Conservation (phyloP, 1,140 invertebrate genomes). For the Adoxophyes honmai region DNA sequence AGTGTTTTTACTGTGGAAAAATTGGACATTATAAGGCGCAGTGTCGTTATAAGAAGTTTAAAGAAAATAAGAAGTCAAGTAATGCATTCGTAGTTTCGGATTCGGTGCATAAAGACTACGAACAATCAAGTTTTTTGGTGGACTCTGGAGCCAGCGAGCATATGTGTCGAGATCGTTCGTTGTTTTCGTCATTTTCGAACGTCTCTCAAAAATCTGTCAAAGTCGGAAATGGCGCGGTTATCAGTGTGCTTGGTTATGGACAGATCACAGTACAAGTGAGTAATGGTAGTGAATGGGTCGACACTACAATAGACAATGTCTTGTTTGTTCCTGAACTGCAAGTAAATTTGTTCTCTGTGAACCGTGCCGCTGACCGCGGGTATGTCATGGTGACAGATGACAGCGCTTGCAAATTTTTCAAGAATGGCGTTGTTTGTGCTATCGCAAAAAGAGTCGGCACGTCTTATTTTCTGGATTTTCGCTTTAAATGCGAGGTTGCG, state of each 20-base stretch:
- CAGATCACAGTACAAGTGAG: slow-evolving; percentile 29
- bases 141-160: slow-evolving; percentile 33
- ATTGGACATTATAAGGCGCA: slow-evolving; percentile 30
- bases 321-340: slow-evolving; percentile 53
- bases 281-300: slow-evolving; percentile 32
- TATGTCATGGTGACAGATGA: slow-evolving; percentile 39
- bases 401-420: slow-evolving; percentile 31
- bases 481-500: no score
- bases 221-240: slow-evolving; percentile 29
- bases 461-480: slow-evolving; percentile 31
- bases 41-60: slow-evolving; percentile 30
- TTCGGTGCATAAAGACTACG: slow-evolving; percentile 1
- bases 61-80: slow-evolving; percentile 24
- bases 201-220: slow-evolving; percentile 20
- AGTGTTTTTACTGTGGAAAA: slow-evolving; percentile 36
- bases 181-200: slow-evolving; percentile 24
- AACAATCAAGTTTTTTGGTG: slow-evolving; percentile 31
- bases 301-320: slow-evolving; percentile 43
- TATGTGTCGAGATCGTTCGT: slow-evolving; percentile 26
- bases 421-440: slow-evolving; percentile 27
- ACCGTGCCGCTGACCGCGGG: slow-evolving; percentile 33
- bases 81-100: slow-evolving; percentile 28
- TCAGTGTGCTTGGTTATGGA: slow-evolving; percentile 28
- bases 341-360: slow-evolving; percentile 56
- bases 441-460: slow-evolving; percentile 32